A percentile compares a stretch with the other conserved stretches of the same genome.
These are phyloP conservation scores for Sphecodes monilicornis DNA, from an alignment of 2,888 invertebrate genomes.

Conservation along the genomic window DNA sequence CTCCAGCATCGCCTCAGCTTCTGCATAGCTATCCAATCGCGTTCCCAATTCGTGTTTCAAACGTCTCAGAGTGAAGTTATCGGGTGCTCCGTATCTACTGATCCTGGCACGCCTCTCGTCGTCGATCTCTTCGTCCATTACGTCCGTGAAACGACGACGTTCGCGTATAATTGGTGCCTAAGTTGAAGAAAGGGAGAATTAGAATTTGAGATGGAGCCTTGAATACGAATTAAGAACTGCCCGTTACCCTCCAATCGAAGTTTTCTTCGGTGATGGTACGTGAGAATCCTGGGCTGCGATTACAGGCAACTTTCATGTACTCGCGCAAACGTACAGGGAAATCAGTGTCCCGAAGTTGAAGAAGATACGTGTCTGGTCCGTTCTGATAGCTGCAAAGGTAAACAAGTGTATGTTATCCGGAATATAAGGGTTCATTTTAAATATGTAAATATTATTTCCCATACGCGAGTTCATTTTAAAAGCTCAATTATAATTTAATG, in stretches of 20 bases:
- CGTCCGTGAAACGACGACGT: conserved; percentile 95
- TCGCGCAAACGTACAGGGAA: conserved; percentile 97
- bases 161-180: conserved; percentile 95
- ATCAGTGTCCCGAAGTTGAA: conserved; percentile 96
- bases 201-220: background rate
- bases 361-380: conserved; percentile 97
- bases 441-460: too few relatives aligned
- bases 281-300: conserved; percentile 90
- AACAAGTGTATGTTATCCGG: background rate
- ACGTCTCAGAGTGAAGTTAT: conserved; percentile 89
- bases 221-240: background rate
- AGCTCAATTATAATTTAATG: background rate
- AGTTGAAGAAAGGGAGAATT: conserved; percentile 39
- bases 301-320: conserved; percentile 96
- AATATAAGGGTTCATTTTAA: background rate
- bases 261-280: conserved; percentile 88
- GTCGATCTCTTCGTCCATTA: conserved; percentile 98
- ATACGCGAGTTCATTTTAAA: background rate
- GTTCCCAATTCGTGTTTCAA: conserved; percentile 94
- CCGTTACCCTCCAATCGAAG: conserved; percentile 91
- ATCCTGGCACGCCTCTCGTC: conserved; percentile 94
- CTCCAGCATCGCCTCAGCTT: conserved; percentile 94
- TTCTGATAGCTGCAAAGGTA: conserved; percentile 92
- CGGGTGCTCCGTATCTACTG: conserved; percentile 90
- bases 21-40: conserved; percentile 93